Percentiles rank a stretch among this genome's conserved stretches.
phyloP scores from a whole-genome alignment of 2,113 vertebrate species.

The Fukomys damarensis region DNA sequence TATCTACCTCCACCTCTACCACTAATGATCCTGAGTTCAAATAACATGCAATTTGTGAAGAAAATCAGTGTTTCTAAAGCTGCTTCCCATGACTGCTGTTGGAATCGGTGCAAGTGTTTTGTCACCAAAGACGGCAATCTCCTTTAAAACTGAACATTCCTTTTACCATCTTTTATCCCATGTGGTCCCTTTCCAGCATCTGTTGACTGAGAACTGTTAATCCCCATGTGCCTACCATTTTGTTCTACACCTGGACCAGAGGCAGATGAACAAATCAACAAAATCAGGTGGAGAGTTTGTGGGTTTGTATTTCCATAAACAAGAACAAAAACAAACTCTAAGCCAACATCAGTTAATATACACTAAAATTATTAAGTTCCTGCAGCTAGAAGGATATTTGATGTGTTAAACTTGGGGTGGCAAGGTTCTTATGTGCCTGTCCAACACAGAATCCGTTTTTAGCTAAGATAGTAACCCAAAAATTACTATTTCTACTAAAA shows the following conservation, averaged over 20 bases:
- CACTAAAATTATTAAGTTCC: background rate
- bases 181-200: background rate
- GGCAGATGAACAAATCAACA: slow-evolving; percentile 2
- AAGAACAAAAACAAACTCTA: background rate
- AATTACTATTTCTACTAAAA: slow-evolving; percentile 12
- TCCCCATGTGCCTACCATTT: background rate
- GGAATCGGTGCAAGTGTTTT: background rate
- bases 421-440: background rate
- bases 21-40: background rate
- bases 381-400: background rate
- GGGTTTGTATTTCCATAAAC: background rate
- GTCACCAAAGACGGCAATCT: background rate
- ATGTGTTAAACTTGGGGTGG: background rate
- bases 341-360: background rate
- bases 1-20: background rate
- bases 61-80: background rate
- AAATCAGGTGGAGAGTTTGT: background rate
- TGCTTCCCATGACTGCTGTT: background rate
- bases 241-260: background rate
- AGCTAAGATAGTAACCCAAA: background rate
- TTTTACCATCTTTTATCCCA: background rate
- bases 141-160: background rate
- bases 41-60: background rate
- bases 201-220: background rate
- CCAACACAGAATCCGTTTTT: background rate